Evolutionary conservation across 2,888 invertebrate genomes (phyloP), one percentile per base, ranked within the genome.

Genomic region (Catocala sponsa): DNA sequence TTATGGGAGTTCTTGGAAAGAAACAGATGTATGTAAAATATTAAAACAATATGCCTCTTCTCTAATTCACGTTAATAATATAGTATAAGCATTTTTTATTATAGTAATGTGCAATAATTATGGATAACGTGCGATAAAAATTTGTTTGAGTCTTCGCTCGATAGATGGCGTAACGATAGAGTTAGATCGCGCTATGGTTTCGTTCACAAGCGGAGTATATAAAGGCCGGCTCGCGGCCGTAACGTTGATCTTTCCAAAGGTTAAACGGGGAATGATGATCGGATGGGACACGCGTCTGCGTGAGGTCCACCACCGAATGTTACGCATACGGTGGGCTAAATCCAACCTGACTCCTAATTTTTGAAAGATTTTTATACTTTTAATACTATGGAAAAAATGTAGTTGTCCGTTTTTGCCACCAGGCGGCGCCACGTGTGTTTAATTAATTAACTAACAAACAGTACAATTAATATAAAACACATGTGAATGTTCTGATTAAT

Each of bases 211-310:
- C 55, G 7, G 6, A 11, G 49, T 49, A 57, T 47, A 59, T 52
- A 59, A 50, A 25, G 12, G 35, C 11, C 12, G 13, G 2, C 11
- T 4, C 0, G 0, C 10, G 2, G 0, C 0, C 0, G 0, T 0
- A 0, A 1, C 2, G 0, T 70, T 41, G 92, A 93, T 94, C 93
- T 93, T 92, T 93, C 93, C 80, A 89, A 91, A 92, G 93, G 92
- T 93, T 91, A 78, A 25, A 92, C 84, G 92, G 93, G 91, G 93
- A 64, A 85, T 94, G 94, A 94, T 94, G 94, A 94, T 92, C 83
- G 91, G 92, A 82, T 81, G 74, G 9, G 59, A 52, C 94, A 85
- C 79, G 88, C 91, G 88, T 60, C 84, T 94, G 92, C 84, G 79
- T 92, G 94, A 94, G 35, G 92, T 90, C 90, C 92, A 87, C 71